Evolutionary conservation across 1,140 invertebrate genomes (phyloP).

Genomic region (Myzus persicae): DNA sequence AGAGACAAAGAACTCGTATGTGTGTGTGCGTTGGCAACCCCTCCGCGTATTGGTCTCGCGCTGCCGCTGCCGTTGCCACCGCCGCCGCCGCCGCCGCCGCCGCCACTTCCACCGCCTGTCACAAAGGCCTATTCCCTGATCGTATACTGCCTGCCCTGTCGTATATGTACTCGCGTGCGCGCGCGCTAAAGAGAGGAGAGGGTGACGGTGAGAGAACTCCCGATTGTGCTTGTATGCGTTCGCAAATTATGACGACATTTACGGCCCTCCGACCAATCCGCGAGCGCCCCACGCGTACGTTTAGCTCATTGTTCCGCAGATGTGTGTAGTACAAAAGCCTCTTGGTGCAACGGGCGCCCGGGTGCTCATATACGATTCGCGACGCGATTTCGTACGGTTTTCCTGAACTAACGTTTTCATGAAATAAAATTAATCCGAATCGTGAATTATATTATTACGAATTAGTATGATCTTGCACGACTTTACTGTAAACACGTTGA

Average conservation of each 20-base stretch:
- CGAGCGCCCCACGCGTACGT: slow-evolving; percentile 16
- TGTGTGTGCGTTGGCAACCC: neutral
- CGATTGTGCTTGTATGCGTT: neutral
- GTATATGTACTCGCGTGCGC: neutral
- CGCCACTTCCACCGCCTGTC: neutral
- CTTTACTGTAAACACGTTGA: no score
- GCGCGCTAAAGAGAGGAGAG: neutral
- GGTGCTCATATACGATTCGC: neutral
- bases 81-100: neutral
- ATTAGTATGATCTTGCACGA: no score
- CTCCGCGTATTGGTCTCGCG: no score
- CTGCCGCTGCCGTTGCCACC: no score
- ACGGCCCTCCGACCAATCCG: slow-evolving; percentile 50
- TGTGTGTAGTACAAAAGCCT: slow-evolving; percentile 38
- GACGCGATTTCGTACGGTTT: neutral
- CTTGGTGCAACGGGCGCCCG: neutral
- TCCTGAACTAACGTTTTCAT: neutral
- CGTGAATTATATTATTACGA: no score
- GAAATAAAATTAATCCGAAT: neutral
- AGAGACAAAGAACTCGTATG: slow-evolving; percentile 45
- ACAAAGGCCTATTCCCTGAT: slow-evolving; percentile 36
- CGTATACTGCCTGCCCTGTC: neutral
- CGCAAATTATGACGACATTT: slow-evolving; percentile 57
- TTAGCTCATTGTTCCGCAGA: slow-evolving; percentile 51
- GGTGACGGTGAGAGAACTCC: neutral